Evolutionary conservation across 2,113 vertebrate genomes (phyloP).

Genomic region (Neopipo cinnamomea): DNA sequence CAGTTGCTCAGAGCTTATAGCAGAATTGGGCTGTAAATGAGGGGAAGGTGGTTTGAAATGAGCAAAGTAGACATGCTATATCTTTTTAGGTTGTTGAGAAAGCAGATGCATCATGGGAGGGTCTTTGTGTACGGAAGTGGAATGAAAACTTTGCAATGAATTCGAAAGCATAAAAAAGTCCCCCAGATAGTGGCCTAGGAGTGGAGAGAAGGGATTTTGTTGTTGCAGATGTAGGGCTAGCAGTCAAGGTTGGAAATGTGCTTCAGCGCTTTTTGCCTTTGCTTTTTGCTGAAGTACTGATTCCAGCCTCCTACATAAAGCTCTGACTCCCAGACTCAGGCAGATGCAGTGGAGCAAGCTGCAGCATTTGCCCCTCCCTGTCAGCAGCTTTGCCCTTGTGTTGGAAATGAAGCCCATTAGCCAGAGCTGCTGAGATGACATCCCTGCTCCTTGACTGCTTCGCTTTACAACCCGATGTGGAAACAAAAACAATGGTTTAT

Average conservation of each 20-base stretch:
- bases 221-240: not conserved
- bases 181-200: not conserved
- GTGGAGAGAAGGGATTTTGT: not conserved
- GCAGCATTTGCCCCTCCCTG: not conserved
- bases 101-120: not conserved
- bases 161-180: not conserved
- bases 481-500: not conserved
- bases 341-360: fast-evolving
- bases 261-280: not conserved
- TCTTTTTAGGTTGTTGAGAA: not conserved
- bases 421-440: not conserved
- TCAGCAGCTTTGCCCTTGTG: not conserved
- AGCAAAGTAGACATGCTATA: not conserved
- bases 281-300: not conserved
- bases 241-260: not conserved
- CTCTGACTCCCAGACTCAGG: fast-evolving
- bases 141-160: not conserved
- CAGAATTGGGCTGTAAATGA: not conserved
- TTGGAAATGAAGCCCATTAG: not conserved
- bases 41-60: not conserved
- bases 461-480: fast-evolving
- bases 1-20: not conserved
- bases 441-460: not conserved
- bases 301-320: not conserved
- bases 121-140: not conserved